Conservation (phyloP, 2,797 vertebrate genomes). For the Onychomys leucogaster region DNA sequence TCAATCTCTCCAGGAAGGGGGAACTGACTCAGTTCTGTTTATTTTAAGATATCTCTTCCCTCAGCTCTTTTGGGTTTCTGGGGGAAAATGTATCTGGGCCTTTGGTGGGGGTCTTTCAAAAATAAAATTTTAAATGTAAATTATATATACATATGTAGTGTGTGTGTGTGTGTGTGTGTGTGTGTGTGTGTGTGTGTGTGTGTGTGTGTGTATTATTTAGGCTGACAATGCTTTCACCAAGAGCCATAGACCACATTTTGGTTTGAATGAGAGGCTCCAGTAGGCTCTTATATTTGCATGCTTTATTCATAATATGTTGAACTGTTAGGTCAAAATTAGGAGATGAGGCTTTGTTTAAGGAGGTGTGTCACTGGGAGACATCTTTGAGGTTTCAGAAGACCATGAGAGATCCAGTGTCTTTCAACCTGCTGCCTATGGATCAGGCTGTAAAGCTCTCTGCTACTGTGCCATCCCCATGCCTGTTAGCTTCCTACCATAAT, state of each 20-base stretch:
- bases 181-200: background rate
- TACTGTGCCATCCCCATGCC: background rate
- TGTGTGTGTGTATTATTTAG: background rate
- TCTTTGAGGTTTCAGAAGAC: background rate
- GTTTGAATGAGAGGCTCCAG: background rate
- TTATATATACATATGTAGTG: too few relatives aligned
- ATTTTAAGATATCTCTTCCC: too few relatives aligned
- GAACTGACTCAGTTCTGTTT: too few relatives aligned
- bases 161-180: too few relatives aligned
- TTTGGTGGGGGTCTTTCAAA: too few relatives aligned
- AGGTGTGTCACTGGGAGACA: background rate
- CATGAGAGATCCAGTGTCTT: background rate
- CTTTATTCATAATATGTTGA: background rate
- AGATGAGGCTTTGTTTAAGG: background rate
- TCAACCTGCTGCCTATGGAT: background rate
- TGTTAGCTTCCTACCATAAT: background rate
- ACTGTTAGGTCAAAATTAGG: background rate
- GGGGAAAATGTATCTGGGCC: too few relatives aligned
- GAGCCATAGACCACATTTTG: background rate
- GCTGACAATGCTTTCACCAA: background rate
- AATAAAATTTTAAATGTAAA: too few relatives aligned
- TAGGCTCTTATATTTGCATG: background rate
- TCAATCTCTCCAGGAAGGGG: too few relatives aligned
- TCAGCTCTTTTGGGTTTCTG: too few relatives aligned
- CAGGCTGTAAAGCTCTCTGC: background rate